phyloP scores from a whole-genome alignment of 1,140 invertebrate genomes.

The Eulimnadia texana region DNA sequence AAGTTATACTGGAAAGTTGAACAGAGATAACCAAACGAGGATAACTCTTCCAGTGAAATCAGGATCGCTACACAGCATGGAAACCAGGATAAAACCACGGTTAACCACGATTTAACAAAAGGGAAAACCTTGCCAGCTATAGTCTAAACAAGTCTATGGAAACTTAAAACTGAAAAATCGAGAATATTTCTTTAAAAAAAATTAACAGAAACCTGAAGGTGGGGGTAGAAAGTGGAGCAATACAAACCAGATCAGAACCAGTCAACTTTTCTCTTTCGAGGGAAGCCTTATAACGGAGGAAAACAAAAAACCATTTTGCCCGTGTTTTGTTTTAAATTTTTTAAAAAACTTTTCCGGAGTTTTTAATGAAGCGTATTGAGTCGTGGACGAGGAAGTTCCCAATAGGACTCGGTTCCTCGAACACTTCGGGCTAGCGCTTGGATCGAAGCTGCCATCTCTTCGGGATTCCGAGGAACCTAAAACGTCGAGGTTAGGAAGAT shows the following conservation, averaged over 20 bases:
- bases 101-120: too few species aligned
- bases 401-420: background rate
- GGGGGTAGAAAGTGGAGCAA: background rate
- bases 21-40: too few species aligned
- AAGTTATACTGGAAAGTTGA: too few species aligned
- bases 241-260: background rate
- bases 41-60: too few species aligned
- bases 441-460: slow-evolving; percentile 10
- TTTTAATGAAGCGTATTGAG: slow-evolving; percentile 11
- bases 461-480: slow-evolving; percentile 1
- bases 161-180: background rate
- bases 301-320: too few species aligned
- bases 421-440: slow-evolving; percentile 5
- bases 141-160: too few species aligned
- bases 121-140: too few species aligned
- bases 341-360: background rate
- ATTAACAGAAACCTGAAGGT: background rate
- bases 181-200: background rate
- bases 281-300: too few species aligned
- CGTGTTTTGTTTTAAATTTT: too few species aligned
- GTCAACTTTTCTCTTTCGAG: background rate
- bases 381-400: slow-evolving; percentile 2
- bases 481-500: too few species aligned
- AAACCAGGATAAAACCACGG: too few species aligned
- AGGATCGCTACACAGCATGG: too few species aligned